Conservation (phyloP, 2,113 vertebrate genomes). For the Chlamydotis undulata region DNA sequence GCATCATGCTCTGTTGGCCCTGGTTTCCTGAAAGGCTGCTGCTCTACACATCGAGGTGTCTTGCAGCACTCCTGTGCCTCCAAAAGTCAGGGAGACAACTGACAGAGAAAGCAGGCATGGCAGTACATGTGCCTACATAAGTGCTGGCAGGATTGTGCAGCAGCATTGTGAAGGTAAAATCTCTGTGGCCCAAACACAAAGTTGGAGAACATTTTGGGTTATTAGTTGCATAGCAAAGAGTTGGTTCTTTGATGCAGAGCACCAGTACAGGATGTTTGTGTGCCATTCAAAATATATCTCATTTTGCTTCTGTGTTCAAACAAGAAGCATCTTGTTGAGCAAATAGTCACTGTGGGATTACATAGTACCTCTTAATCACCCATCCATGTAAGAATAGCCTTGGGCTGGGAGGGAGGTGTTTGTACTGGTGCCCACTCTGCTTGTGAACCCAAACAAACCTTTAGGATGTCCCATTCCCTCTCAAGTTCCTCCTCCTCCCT, state of each 20-base stretch:
- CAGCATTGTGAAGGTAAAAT: background rate
- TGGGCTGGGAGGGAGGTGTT: background rate
- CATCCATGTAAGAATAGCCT: background rate
- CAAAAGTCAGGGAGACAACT: background rate
- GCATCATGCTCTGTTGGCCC: background rate
- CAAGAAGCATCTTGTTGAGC: background rate
- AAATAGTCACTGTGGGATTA: background rate
- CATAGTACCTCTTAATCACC: background rate
- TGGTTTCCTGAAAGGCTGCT: background rate
- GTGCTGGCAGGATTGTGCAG: background rate
- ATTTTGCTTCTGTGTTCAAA: background rate
- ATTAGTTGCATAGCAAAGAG: background rate
- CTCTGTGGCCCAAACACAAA: background rate
- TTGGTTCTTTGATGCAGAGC: background rate
- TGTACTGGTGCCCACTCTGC: background rate
- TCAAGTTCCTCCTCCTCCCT: background rate
- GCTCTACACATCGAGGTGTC: background rate
- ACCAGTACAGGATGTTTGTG: rapidly evolving
- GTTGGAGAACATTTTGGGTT: background rate
- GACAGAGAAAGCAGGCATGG: background rate
- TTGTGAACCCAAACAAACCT: background rate
- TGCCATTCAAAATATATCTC: background rate
- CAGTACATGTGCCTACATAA: background rate
- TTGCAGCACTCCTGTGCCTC: background rate
- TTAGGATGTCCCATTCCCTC: background rate